Percentiles rank a stretch among this genome's conserved stretches.
Evolutionary conservation across 2,888 invertebrate genomes (phyloP).

Genomic region (Scelioninae gen. 2): DNA sequence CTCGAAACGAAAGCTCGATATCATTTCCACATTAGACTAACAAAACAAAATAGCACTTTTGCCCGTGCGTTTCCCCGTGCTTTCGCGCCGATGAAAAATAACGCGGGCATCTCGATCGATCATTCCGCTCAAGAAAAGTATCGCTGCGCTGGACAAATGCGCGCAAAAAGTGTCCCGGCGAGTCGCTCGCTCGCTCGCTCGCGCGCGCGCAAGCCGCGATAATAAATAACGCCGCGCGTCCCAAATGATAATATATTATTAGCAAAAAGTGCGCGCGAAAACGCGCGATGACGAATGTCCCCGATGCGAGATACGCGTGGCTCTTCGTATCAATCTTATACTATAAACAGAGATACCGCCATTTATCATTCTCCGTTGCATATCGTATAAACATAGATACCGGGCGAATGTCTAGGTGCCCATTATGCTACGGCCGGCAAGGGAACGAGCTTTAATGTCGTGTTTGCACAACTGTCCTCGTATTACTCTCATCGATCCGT

Average conservation of each 20-base stretch:
- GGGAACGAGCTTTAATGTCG: constrained; percentile 60
- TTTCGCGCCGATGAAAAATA: constrained; percentile 41
- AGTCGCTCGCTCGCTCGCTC: too few species aligned
- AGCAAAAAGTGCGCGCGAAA: constrained; percentile 43
- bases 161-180: constrained; percentile 12
- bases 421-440: constrained; percentile 43
- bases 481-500: constrained; percentile 56
- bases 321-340: constrained; percentile 66
- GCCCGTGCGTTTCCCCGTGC: constrained; percentile 12
- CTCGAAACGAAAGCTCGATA: constrained; percentile 11
- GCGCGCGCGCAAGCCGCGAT: constrained; percentile 37
- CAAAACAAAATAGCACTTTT: constrained; percentile 38
- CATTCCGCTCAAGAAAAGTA: constrained; percentile 30
- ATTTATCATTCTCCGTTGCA: constrained; percentile 63
- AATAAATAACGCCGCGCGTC: constrained; percentile 46
- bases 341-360: constrained; percentile 65
- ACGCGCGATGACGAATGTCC: constrained; percentile 55
- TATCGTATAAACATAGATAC: constrained; percentile 64
- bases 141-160: constrained; percentile 43
- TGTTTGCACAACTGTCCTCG: constrained; percentile 67
- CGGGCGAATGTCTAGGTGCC: constrained; percentile 61
- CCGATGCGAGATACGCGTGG: constrained; percentile 37
- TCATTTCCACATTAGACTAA: constrained; percentile 40
- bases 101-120: constrained; percentile 40
- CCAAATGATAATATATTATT: constrained; percentile 55